These are phyloP conservation scores for Macrobrachium nipponense DNA, from an alignment of 1,140 invertebrate genomes.

Conservation along the genomic window DNA sequence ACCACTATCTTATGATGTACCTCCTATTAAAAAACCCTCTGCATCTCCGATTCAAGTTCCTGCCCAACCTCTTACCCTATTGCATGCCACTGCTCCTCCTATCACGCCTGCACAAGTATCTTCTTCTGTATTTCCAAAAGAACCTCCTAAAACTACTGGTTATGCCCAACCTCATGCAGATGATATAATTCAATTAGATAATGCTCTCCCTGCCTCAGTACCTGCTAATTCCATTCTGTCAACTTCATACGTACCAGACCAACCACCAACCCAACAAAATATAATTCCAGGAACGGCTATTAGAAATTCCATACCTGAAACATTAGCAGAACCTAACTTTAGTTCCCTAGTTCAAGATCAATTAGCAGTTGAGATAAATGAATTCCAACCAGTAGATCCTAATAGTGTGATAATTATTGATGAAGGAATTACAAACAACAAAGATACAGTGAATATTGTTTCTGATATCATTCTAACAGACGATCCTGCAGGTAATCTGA, in stretches of 20 bases:
- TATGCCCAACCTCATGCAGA: conserved; percentile 31
- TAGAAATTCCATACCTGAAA: neutral
- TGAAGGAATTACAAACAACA: too few species aligned
- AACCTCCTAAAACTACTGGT: neutral
- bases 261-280: neutral
- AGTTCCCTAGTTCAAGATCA: too few species aligned
- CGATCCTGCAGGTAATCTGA: too few species aligned
- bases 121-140: neutral
- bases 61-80: neutral
- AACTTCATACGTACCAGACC: neutral
- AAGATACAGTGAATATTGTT: too few species aligned
- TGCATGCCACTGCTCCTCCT: neutral
- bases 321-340: too few species aligned
- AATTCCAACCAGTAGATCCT: too few species aligned
- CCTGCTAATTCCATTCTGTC: neutral
- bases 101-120: neutral
- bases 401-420: too few species aligned
- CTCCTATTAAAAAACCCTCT: neutral
- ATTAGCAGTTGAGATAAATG: too few species aligned
- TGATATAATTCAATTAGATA: conserved; percentile 12
- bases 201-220: neutral
- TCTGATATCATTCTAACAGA: too few species aligned
- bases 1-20: neutral
- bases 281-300: conserved; percentile 16
- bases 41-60: neutral